Conservation (phyloP, 1,140 invertebrate genomes). For the Anadara kagoshimensis region DNA sequence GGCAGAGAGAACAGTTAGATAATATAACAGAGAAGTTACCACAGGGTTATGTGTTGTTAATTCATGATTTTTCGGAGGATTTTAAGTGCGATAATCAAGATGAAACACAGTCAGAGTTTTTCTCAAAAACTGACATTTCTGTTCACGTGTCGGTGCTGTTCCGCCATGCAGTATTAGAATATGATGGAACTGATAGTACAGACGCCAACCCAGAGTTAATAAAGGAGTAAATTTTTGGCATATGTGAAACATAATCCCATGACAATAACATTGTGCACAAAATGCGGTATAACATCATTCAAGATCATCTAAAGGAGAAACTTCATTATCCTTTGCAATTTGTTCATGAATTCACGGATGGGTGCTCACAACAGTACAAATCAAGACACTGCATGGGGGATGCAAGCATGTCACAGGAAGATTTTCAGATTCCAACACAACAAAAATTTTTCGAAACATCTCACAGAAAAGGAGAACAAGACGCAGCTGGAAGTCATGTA, state of each 20-base stretch:
- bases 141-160: conserved; percentile 29
- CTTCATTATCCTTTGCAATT: no score
- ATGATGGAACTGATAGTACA: conserved; percentile 21
- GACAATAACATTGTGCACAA: conserved; percentile 7
- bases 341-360: conserved; percentile 37
- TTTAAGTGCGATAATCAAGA: conserved; percentile 17
- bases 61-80: conserved; percentile 39
- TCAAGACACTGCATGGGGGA: conserved; percentile 33
- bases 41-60: background rate
- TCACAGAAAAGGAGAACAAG: conserved; percentile 30
- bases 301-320: background rate
- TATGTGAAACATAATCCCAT: conserved; percentile 15
- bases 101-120: conserved; percentile 26
- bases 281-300: conserved; percentile 5
- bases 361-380: conserved; percentile 30
- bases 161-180: conserved; percentile 29
- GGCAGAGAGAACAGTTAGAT: conserved; percentile 35
- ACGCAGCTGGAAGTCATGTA: conserved; percentile 17
- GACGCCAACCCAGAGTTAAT: conserved; percentile 17
- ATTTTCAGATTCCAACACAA: background rate
- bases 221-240: conserved; percentile 18
- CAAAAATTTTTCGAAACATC: conserved; percentile 25
- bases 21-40: no score
- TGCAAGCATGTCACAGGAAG: no score
- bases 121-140: conserved; percentile 29